phyloP scores from a whole-genome alignment of 2,888 invertebrate species.

The Diadegma fenestrale region DNA sequence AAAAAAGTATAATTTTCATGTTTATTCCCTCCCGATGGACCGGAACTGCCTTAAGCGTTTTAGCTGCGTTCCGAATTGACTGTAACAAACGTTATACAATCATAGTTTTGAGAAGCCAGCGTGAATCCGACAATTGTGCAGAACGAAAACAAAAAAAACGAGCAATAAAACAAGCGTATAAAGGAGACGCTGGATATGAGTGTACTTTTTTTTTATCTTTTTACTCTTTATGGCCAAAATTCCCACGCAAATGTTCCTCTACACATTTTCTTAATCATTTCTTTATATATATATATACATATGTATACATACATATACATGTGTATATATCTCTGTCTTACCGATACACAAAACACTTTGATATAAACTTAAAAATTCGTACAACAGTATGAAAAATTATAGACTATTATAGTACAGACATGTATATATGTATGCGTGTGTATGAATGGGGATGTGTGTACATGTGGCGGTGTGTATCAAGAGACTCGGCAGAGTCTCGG shows the following conservation, averaged over 20 bases:
- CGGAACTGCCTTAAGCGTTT: neutral
- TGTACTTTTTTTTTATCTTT: conserved; percentile 53
- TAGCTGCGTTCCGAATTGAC: conserved; percentile 13
- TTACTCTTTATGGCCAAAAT: conserved; percentile 49
- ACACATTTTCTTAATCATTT: conserved; percentile 23
- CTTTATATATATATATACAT: conserved; percentile 15
- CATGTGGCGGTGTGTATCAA: conserved; percentile 75
- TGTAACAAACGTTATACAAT: conserved; percentile 31
- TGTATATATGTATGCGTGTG: conserved; percentile 76
- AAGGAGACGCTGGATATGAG: conserved; percentile 42
- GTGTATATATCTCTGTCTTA: conserved; percentile 68
- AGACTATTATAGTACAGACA: conserved; percentile 89
- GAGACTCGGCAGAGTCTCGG: too few species aligned
- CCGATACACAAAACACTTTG: conserved; percentile 94
- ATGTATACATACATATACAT: neutral
- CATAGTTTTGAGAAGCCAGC: neutral
- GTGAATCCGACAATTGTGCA: neutral
- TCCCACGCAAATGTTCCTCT: conserved; percentile 35
- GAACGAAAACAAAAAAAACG: neutral
- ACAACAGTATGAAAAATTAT: conserved; percentile 95
- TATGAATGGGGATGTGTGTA: conserved; percentile 62
- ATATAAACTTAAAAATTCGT: conserved; percentile 95
- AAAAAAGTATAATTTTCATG: neutral
- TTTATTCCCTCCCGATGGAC: conserved; percentile 14
- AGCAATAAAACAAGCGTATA: conserved; percentile 44